A percentile compares a stretch with the other conserved stretches of the same genome.
These are phyloP conservation scores for Caenorhabditis zanzibari DNA, from an alignment of 2,888 invertebrate genomes.

Conservation along the genomic window DNA sequence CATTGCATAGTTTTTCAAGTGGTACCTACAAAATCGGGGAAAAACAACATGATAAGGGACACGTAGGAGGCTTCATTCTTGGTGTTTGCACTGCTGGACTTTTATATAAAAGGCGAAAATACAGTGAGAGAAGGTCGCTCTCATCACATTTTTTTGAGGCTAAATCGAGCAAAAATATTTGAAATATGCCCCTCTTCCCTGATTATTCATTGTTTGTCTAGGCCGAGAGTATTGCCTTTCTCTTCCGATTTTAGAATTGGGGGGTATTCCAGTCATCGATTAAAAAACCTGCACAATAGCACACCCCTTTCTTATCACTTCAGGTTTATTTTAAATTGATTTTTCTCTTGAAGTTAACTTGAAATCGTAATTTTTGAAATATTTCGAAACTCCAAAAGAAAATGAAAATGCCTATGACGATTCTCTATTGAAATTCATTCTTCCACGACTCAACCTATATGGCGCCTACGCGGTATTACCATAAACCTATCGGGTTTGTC, in stretches of 20 bases:
- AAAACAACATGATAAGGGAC: constrained; percentile 36
- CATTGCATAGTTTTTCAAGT: constrained; percentile 46
- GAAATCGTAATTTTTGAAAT: constrained; percentile 37
- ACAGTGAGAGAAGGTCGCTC: constrained; percentile 4
- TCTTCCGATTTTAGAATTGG: constrained; percentile 45
- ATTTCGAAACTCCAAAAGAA: constrained; percentile 42
- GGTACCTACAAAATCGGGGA: constrained; percentile 19
- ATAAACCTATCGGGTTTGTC: constrained; percentile 35
- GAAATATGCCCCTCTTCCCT: constrained; percentile 44
- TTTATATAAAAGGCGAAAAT: constrained; percentile 27
- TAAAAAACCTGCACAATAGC: constrained; percentile 20
- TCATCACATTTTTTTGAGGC: constrained; percentile 12
- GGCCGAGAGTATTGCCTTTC: constrained; percentile 50
- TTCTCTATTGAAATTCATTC: constrained; percentile 24
- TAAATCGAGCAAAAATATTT: constrained; percentile 33
- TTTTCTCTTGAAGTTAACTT: background rate
- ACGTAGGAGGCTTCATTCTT: constrained; percentile 41
- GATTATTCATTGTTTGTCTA: constrained; percentile 65
- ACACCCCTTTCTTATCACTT: constrained; percentile 35
- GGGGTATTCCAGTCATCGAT: constrained; percentile 49
- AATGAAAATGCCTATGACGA: constrained; percentile 26
- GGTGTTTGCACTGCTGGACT: constrained; percentile 25
- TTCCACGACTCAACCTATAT: constrained; percentile 17
- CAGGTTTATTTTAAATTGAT: constrained; percentile 14
- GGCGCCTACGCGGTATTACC: constrained; percentile 57